Evolutionary conservation across 2,888 invertebrate species (phyloP).

Genomic region (Troglohyphantes excavatus): DNA sequence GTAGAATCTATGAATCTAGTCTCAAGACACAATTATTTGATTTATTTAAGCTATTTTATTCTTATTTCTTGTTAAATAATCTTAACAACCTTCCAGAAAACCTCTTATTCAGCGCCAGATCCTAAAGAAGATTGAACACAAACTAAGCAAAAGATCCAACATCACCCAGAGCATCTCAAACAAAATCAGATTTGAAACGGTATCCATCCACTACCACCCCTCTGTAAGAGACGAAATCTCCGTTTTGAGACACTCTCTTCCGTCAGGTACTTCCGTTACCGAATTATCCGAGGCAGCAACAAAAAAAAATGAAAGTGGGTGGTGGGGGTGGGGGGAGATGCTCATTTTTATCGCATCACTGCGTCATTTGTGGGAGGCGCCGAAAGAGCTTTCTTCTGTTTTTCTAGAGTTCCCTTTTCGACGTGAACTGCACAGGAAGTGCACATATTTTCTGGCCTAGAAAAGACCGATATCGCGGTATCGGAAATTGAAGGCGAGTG

Average conservation of each 20-base stretch:
- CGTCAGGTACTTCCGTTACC: background rate
- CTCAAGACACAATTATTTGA: too few relatives aligned
- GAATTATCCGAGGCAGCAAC: slow-evolving; percentile 14
- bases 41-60: too few relatives aligned
- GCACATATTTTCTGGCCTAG: slow-evolving; percentile 4
- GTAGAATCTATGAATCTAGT: too few relatives aligned
- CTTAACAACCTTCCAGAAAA: too few relatives aligned
- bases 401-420: background rate
- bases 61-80: too few relatives aligned
- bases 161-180: background rate
- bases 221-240: background rate
- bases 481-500: background rate
- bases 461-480: background rate
- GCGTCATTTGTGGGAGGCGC: slow-evolving; percentile 23
- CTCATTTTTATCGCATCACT: slow-evolving; percentile 46
- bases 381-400: slow-evolving; percentile 14
- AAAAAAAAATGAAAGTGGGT: too few relatives aligned
- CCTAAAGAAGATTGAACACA: background rate
- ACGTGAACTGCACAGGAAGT: slow-evolving; percentile 23
- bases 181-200: slow-evolving; percentile 17
- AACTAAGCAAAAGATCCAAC: background rate
- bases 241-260: background rate
- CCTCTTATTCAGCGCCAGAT: too few relatives aligned
- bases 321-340: too few relatives aligned
- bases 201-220: background rate